Conservation (phyloP, 2,888 invertebrate genomes). For the Ophonus ardosiacus region DNA sequence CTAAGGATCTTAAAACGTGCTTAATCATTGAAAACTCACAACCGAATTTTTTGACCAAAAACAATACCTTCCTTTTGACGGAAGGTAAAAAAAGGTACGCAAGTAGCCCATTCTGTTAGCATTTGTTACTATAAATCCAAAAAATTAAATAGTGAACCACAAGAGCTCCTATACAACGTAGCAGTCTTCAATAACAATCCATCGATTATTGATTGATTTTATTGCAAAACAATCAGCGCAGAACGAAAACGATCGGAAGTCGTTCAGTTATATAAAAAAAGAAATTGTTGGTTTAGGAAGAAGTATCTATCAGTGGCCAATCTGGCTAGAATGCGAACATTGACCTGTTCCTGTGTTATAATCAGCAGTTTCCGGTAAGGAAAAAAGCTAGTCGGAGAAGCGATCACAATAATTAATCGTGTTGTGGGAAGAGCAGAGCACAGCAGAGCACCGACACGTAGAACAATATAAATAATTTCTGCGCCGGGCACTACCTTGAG, state of each 20-base stretch:
- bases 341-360: conserved; percentile 62
- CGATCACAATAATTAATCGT: conserved; percentile 62
- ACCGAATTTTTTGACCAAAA: no score
- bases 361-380: conserved; percentile 62
- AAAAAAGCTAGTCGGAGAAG: conserved; percentile 59
- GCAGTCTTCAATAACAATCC: background rate
- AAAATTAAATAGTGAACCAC: no score
- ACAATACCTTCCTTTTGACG: no score
- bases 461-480: conserved; percentile 61
- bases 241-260: background rate
- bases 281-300: background rate
- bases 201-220: background rate
- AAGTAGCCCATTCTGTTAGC: no score
- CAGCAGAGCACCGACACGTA: background rate
- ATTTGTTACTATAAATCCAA: no score
- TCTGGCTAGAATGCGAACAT: conserved; percentile 50
- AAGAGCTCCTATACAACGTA: no score
- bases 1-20: no score
- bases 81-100: no score
- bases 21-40: no score
- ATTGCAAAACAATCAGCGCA: background rate
- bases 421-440: conserved; percentile 56
- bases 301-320: background rate
- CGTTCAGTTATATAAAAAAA: background rate
- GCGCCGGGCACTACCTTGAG: conserved; percentile 58